phyloP scores from a whole-genome alignment of 1,140 invertebrate genomes.

The Drosophila sturtevanti region DNA sequence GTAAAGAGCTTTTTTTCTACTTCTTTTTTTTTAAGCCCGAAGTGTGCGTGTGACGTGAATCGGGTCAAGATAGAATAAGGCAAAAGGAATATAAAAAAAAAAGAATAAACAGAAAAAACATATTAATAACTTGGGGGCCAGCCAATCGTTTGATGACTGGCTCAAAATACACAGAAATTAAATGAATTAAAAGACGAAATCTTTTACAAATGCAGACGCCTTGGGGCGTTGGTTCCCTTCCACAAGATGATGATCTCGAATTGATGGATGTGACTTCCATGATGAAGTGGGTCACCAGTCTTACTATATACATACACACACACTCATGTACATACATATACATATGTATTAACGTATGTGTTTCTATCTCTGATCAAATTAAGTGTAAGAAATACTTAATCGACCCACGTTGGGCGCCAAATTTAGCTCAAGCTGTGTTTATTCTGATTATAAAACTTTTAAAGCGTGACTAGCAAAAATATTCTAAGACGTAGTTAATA shows the following conservation, averaged over 20 bases:
- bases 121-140: constrained; percentile 19
- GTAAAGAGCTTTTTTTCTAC: background rate
- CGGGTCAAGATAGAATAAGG: constrained; percentile 26
- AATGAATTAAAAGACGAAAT: constrained; percentile 24
- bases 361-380: constrained; percentile 9
- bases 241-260: background rate
- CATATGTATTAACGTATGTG: background rate
- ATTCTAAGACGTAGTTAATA: background rate
- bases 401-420: constrained; percentile 14
- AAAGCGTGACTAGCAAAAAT: background rate
- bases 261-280: constrained; percentile 19
- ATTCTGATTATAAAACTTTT: background rate
- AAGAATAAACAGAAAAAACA: background rate
- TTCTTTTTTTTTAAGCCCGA: background rate
- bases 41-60: constrained; percentile 22
- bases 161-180: constrained; percentile 17
- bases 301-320: background rate
- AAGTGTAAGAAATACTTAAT: constrained; percentile 14
- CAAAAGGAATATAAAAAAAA: background rate
- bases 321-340: background rate
- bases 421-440: constrained; percentile 6
- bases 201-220: constrained; percentile 2
- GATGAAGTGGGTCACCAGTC: constrained; percentile 20
- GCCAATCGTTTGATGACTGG: constrained; percentile 14
- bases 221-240: constrained; percentile 1